Evolutionary conservation across 2,113 vertebrate species (phyloP), one percentile per base, ranked within the genome.

Genomic region (Ifrita kowaldi): DNA sequence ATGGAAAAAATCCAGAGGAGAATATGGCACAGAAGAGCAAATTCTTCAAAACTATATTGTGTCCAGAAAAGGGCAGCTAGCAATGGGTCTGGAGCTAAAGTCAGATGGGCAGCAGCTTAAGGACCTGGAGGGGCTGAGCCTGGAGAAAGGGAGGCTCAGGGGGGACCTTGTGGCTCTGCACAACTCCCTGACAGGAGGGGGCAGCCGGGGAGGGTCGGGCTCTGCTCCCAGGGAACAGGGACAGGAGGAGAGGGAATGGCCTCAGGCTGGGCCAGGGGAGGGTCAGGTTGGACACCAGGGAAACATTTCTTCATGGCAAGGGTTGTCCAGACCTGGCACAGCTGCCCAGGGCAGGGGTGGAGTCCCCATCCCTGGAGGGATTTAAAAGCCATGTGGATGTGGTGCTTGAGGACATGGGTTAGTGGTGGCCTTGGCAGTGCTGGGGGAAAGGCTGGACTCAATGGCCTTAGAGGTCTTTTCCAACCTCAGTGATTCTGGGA

Each of bases 241-340:
- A 39, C 23, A 30, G 23, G 24, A 44, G 5, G 3, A 37, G 28
- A 89, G 23, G 27, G 4, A 59, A 46, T 0, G 0, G 33, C 23
- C 15, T 30, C 23, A 23, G 2, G 22, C 3, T 81, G 22, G 1
- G 2, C 22, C 6, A 8, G 18, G 8, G 7, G 10, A 50, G 4
- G 21, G 0, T 30, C 5, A 35, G 13, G 7, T 1, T 35, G 20
- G 24, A 41, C 2, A 32, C 5, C 18, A 62, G 11, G 9, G 21
- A 26, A 50, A 49, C 14, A 35, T 32, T 33, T 18, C 17, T 37
- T 50, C 4, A 1, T 57, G 11, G 32, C 42, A 74, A 59, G 7
- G 3, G 3, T 3, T 16, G 7, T 50, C 50, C 12, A 50, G 15
- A 5, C 32, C 59, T 39, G 8, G 6, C 5, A 59, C 9, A 30